Conservation (phyloP, 2,797 vertebrate genomes). For the Craterocephalus amniculus region DNA sequence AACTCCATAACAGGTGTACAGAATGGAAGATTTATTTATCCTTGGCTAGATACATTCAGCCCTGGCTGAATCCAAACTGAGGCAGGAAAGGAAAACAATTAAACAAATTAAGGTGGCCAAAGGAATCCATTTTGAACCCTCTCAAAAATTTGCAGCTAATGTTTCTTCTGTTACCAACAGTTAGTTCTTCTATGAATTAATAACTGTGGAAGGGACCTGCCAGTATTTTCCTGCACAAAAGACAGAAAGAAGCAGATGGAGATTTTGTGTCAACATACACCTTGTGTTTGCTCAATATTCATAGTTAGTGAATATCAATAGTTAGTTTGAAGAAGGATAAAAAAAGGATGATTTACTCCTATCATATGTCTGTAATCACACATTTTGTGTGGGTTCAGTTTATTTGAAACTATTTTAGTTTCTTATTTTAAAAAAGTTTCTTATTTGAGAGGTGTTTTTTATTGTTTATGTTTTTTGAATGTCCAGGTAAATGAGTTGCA, state of each 20-base stretch:
- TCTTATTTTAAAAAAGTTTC: too few relatives aligned
- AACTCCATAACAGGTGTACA: constrained; percentile 74
- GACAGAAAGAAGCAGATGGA: constrained; percentile 38
- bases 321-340: constrained; percentile 24
- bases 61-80: constrained; percentile 44
- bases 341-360: constrained; percentile 8
- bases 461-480: too few relatives aligned
- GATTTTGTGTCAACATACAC: constrained; percentile 54
- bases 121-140: constrained; percentile 45
- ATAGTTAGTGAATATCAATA: constrained; percentile 25
- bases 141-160: constrained; percentile 53
- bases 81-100: constrained; percentile 26
- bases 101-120: constrained; percentile 49
- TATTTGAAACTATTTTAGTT: not conserved
- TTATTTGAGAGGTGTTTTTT: too few relatives aligned
- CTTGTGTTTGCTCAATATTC: constrained; percentile 37
- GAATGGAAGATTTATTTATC: constrained; percentile 74
- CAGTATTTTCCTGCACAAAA: constrained; percentile 41
- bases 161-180: constrained; percentile 46
- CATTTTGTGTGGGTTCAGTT: constrained; percentile 12
- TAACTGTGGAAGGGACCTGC: constrained; percentile 67
- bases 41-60: constrained; percentile 59
- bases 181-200: constrained; percentile 55
- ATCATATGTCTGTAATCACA: constrained; percentile 47
- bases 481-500: not conserved